Evolutionary conservation across 1,140 invertebrate genomes (phyloP).

Genomic region (Calephelis nemesis): DNA sequence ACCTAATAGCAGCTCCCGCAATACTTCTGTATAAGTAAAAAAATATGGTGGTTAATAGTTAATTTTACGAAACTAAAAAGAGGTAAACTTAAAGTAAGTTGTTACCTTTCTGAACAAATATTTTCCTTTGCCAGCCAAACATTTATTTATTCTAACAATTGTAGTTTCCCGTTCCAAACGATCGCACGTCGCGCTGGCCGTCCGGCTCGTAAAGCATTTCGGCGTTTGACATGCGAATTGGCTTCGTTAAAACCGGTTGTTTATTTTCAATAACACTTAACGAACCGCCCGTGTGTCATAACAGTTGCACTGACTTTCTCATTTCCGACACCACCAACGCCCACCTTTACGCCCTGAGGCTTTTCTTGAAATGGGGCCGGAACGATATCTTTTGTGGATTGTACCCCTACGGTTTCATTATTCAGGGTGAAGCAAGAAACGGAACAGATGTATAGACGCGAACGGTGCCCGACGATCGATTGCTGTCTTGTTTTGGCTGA

Average conservation of each 20-base stretch:
- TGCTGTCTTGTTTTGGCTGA: slow-evolving; percentile 51
- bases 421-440: slow-evolving; percentile 66
- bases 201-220: slow-evolving; percentile 34
- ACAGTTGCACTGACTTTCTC: slow-evolving; percentile 72
- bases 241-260: slow-evolving; percentile 54
- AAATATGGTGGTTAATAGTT: no score
- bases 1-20: no score
- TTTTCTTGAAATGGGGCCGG: slow-evolving; percentile 64
- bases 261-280: slow-evolving; percentile 69
- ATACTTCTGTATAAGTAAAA: no score
- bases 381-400: slow-evolving; percentile 71
- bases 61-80: no score
- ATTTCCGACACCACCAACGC: slow-evolving; percentile 60
- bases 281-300: slow-evolving; percentile 70
- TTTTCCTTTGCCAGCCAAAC: no score
- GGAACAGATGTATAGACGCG: slow-evolving; percentile 69
- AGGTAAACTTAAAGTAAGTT: no score
- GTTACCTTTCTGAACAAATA: no score
- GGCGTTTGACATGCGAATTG: slow-evolving; percentile 48
- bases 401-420: slow-evolving; percentile 69
- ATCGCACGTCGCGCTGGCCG: slow-evolving; percentile 18
- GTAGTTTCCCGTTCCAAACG: slow-evolving; percentile 35
- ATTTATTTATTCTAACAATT: slow-evolving; percentile 27
- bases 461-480: slow-evolving; percentile 53
- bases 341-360: slow-evolving; percentile 58